phyloP scores from a whole-genome alignment of 2,888 invertebrate genomes.

The Dynastes grantii region DNA sequence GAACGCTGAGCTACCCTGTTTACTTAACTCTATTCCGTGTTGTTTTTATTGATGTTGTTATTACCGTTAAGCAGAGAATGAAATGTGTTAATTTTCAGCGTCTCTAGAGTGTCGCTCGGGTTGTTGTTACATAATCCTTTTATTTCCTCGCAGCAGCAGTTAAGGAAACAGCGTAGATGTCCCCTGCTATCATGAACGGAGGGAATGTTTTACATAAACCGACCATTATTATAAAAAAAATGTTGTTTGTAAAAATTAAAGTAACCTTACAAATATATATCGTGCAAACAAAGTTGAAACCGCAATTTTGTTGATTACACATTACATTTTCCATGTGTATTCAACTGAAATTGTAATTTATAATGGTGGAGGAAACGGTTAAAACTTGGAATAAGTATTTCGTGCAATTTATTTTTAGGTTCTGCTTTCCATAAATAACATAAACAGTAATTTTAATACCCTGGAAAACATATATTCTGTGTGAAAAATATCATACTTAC shows the following conservation, averaged over 20 bases:
- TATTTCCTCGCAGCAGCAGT: conserved; percentile 48
- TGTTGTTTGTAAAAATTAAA: neutral
- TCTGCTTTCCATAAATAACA: too few species aligned
- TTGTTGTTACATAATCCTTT: conserved; percentile 12
- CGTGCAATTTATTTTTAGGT: too few species aligned
- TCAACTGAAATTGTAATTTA: too few species aligned
- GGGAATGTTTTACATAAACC: conserved; percentile 32
- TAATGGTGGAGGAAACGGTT: too few species aligned
- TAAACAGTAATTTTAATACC: too few species aligned
- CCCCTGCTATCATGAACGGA: conserved; percentile 27
- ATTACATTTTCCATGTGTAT: too few species aligned
- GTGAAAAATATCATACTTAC: too few species aligned
- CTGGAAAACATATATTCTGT: too few species aligned
- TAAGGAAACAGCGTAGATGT: conserved; percentile 57
- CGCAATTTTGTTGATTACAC: too few species aligned
- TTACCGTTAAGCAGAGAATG: neutral
- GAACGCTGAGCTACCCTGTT: conserved; percentile 54
- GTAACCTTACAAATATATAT: too few species aligned
- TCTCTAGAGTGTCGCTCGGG: conserved; percentile 23
- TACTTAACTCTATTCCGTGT: conserved; percentile 54
- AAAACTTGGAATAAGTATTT: too few species aligned
- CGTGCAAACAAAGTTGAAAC: too few species aligned
- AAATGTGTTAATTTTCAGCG: neutral
- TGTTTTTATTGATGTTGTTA: neutral
- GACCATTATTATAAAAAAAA: neutral